Evolutionary conservation across 2,113 vertebrate species (phyloP), one percentile per base, ranked within the genome.

Genomic region (Pluvianellus socialis): DNA sequence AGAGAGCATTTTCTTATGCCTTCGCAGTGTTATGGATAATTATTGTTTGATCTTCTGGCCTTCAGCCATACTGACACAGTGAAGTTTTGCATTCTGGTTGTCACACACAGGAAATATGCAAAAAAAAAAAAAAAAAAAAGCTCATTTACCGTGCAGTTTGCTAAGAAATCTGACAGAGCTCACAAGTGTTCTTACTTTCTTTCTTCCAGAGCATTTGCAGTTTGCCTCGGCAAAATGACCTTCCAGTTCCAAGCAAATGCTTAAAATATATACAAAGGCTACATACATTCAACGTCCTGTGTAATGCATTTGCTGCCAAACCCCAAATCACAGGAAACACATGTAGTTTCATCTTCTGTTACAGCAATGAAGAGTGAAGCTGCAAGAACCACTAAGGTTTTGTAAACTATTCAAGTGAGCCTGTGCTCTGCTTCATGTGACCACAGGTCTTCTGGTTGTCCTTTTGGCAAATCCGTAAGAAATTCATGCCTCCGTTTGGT

Each of bases 311-410:
- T 79, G 49, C 76, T 97, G 77, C 84, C 93, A 92, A 96, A 87
- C 52, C 58, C 65, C 56, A 85, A 87, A 94, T 96, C 80, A 75
- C 84, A 91, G 80, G 56, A 40, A 91, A 74, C 28, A 85, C 74
- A 71, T 15, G 28, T 17, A 91, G 65, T 58, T 94, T 92, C 76
- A 72, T 71, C 71, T 86, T 97, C 79, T 89, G 68, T 81, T 88
- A 82, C 6, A 86, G 61, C 32, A 62, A 84, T 2, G 45, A 77
- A 52, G 59, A 92, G 14, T 55, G 38, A 93, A 84, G 47, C 80
- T 86, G 65, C 3, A 12, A 73, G 61, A 91, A 44, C 53, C 18
- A 24, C 32, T 70, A 55, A 68, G 44, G 23, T 24, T 89, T 70
- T 50, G 58, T 68, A 88, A 94, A 88, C 61, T 72, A 47, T 65